A percentile compares a stretch with the other conserved stretches of the same genome.
These are phyloP conservation scores for Anneissia japonica DNA, from an alignment of 35 echinoderm and acorn worm genomes.

Conservation along the genomic window DNA sequence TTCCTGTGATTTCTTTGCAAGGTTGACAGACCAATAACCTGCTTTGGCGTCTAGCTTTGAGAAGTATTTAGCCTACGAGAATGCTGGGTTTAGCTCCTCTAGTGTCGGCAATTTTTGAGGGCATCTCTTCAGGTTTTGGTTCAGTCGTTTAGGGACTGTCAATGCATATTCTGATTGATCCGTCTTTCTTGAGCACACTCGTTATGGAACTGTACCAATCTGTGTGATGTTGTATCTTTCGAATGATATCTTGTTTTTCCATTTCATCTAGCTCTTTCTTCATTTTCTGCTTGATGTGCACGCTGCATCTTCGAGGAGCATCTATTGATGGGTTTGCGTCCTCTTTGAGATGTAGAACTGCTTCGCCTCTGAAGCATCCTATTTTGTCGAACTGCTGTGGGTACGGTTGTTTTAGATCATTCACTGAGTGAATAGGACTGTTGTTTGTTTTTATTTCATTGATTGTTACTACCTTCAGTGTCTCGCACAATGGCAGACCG, in stretches of 20 bases:
- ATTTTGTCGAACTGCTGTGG: constrained; percentile 35
- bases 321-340: constrained; percentile 28
- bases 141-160: constrained; percentile 60
- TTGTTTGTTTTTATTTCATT: not conserved
- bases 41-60: constrained; percentile 48
- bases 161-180: constrained; percentile 39
- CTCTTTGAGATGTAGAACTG: constrained; percentile 34
- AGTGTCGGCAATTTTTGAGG: constrained; percentile 53
- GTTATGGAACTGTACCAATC: constrained; percentile 53
- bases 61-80: constrained; percentile 65
- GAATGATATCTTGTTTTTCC: constrained; percentile 37
- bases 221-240: constrained; percentile 34
- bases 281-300: constrained; percentile 43
- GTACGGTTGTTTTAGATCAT: constrained; percentile 1
- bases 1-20: constrained; percentile 29
- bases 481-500: constrained; percentile 15
- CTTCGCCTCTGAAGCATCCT: constrained; percentile 38
- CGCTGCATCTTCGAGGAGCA: constrained; percentile 43
- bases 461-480: constrained; percentile 7
- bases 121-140: constrained; percentile 43
- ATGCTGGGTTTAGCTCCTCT: constrained; percentile 16
- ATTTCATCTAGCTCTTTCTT: constrained; percentile 33
- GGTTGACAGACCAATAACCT: constrained; percentile 63
- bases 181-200: constrained; percentile 30
- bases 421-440: not conserved